phyloP scores from a whole-genome alignment of 1,140 invertebrate species.

The Anastrepha ludens region DNA sequence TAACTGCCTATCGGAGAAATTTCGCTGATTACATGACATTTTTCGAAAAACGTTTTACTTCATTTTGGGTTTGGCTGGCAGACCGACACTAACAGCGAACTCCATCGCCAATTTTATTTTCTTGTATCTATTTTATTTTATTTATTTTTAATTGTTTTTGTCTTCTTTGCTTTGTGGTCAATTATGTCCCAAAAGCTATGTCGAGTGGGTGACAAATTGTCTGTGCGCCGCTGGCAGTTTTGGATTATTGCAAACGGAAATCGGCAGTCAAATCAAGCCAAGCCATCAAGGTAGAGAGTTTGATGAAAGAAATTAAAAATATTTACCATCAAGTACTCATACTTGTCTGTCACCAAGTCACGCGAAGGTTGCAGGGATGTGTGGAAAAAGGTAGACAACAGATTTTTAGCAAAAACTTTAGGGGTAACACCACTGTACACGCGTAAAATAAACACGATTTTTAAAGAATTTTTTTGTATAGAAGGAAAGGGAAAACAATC shows the following conservation, averaged over 20 bases:
- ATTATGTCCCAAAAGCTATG: constrained; percentile 1
- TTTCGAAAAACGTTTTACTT: not conserved
- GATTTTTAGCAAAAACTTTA: too few relatives aligned
- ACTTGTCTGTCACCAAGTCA: too few relatives aligned
- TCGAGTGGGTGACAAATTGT: constrained; percentile 50
- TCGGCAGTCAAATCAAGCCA: not conserved
- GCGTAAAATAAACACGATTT: too few relatives aligned
- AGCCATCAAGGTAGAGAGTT: not conserved
- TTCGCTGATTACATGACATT: not conserved
- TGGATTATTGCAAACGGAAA: not conserved
- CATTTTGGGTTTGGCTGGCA: not conserved
- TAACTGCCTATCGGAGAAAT: not conserved
- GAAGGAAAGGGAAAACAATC: too few relatives aligned
- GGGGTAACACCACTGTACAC: too few relatives aligned
- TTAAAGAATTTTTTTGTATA: too few relatives aligned
- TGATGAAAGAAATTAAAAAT: not conserved
- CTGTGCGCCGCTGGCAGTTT: constrained; percentile 14
- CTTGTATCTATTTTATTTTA: not conserved
- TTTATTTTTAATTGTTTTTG: not conserved
- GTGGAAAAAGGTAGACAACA: too few relatives aligned
- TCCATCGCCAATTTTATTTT: not conserved
- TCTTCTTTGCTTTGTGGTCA: not conserved
- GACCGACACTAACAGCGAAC: not conserved
- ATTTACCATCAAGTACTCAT: not conserved
- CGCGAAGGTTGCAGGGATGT: too few relatives aligned